A percentile compares a stretch with the other conserved stretches of the same genome.
Conservation (phyloP, 2,797 vertebrate species). For the Coracias cyanogaster region DNA sequence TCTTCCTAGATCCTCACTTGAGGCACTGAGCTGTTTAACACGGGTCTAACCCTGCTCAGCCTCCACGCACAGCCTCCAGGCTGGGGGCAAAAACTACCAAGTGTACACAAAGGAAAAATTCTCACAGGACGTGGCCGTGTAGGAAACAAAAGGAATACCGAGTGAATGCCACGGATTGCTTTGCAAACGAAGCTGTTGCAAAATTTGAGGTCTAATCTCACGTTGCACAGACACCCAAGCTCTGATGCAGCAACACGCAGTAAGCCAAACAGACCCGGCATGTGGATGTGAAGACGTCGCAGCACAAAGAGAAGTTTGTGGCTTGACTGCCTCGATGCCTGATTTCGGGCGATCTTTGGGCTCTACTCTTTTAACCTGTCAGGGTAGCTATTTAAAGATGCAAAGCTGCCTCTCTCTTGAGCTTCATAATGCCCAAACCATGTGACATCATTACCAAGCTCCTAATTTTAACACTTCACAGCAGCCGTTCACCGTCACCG, state of each 20-base stretch:
- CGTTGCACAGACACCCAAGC: background rate
- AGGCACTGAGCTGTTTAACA: background rate
- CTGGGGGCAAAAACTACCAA: background rate
- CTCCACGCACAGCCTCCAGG: background rate
- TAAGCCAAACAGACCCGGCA: background rate
- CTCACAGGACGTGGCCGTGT: fast-evolving
- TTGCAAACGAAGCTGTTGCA: background rate
- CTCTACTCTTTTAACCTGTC: background rate
- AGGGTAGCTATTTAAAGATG: background rate
- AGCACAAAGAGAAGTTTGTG: background rate
- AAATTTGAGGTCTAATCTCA: background rate
- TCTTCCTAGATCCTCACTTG: background rate
- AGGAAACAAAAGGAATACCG: background rate
- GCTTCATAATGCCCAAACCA: constrained; percentile 3
- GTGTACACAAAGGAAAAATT: background rate
- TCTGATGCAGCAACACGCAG: background rate
- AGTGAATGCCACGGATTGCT: background rate
- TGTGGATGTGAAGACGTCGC: fast-evolving
- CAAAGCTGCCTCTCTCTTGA: constrained; percentile 2
- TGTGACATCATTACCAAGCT: background rate
- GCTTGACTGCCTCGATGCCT: background rate
- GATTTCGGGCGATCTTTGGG: background rate
- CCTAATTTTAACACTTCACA: background rate
- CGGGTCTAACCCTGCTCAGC: background rate
- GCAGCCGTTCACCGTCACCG: background rate